Evolutionary conservation across 2,113 vertebrate species (phyloP).

Genomic region (Labeo rohita): DNA sequence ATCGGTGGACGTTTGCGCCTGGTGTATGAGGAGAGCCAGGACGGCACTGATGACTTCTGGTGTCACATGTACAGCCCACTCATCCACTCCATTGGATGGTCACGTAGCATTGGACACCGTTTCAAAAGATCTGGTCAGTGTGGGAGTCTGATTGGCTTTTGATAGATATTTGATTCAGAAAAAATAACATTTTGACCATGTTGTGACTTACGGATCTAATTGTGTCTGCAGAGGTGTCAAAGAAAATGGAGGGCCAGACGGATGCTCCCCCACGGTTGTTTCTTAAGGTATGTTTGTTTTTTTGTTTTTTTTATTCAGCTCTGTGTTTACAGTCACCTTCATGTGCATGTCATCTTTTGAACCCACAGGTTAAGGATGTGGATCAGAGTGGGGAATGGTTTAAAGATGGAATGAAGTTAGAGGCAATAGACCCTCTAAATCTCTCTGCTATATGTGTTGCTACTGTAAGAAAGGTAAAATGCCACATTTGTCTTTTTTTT

Average conservation of each 20-base stretch:
- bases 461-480: constrained; percentile 94
- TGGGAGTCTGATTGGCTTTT: background rate
- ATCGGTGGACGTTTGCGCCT: constrained; percentile 91
- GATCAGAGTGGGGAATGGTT: constrained; percentile 95
- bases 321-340: background rate
- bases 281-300: constrained; percentile 82
- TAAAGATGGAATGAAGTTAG: constrained; percentile 97
- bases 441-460: constrained; percentile 98
- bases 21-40: constrained; percentile 95
- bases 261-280: constrained; percentile 92
- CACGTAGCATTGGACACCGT: constrained; percentile 94
- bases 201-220: background rate
- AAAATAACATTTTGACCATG: background rate
- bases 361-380: constrained; percentile 88
- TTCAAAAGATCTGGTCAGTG: constrained; percentile 94
- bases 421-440: constrained; percentile 98
- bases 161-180: background rate
- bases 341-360: background rate
- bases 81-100: constrained; percentile 96
- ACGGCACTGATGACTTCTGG: constrained; percentile 96
- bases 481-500: background rate
- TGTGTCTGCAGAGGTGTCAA: constrained; percentile 83
- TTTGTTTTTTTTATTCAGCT: background rate
- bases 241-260: constrained; percentile 91
- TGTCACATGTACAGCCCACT: constrained; percentile 98